Conservation (phyloP, 2,113 vertebrate genomes). For the Gymnobelideus leadbeateri region DNA sequence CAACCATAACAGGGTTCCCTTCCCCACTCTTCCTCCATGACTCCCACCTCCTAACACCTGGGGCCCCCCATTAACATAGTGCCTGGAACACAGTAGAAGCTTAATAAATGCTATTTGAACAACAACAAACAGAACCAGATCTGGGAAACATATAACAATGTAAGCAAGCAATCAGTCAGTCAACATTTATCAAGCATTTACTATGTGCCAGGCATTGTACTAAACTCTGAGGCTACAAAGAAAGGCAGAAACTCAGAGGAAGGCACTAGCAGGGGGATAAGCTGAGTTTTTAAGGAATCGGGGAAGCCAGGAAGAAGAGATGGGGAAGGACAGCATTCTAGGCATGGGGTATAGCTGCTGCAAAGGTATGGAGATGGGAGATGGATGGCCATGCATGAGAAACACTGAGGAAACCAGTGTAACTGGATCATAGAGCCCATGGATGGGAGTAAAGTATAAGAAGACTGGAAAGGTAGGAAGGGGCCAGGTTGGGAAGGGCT, state of each 20-base stretch:
- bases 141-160: neutral
- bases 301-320: neutral
- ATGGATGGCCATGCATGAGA: neutral
- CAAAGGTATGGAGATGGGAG: neutral
- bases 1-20: neutral
- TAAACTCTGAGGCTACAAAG: neutral
- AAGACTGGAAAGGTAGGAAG: neutral
- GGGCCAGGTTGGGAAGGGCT: too few relatives aligned
- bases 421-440: neutral
- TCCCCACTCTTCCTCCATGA: neutral
- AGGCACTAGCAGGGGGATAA: neutral
- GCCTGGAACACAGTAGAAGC: neutral
- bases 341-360: neutral
- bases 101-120: neutral
- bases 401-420: neutral
- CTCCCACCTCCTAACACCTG: neutral
- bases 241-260: neutral
- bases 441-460: neutral
- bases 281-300: neutral
- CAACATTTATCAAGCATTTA: rapidly evolving
- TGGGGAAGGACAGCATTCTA: neutral
- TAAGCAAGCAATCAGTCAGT: neutral
- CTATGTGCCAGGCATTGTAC: neutral
- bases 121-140: neutral
- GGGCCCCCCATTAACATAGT: neutral